Base-by-base conservation (phyloP, 1,140 invertebrate genomes). In the Calliopsis andreniformis region DNA sequence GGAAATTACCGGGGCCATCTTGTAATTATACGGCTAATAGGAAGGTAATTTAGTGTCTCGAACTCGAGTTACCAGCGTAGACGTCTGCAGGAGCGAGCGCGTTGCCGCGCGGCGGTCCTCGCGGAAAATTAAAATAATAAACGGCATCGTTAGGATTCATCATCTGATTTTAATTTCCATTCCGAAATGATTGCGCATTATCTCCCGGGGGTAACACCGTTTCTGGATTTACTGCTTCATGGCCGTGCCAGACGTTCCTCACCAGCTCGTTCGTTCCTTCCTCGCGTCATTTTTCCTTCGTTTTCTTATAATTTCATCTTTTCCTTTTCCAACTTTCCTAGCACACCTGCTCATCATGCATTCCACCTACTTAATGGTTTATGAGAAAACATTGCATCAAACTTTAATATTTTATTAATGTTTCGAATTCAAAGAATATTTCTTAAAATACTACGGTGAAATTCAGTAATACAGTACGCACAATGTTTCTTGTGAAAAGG, bases 101-200 rank as follows among this genome's bases (percentile, higher is more conserved):
- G 81, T 76, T 82, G 83, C 84, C 78, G 75, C 35, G 10, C 35
- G 35, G 35, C 83, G 84, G 86, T 73, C 84, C 87, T 89, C 86
- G 88, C 91, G 90, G 88, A 92, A 92, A 92, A 92, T 92, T 92
- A 92, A 92, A 92, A 92, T 92, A 91, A 92, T 92, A 92, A 92
- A 92, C 91, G 90, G 91, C 91, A 92, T 92, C 91, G 91, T 92
- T 92, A 92, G 91, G 91, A 92, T 92, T 92, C 91, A 92, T 92
- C 91, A 92, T 92, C 91, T 91, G 91, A 92, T 92, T 92, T 92
- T 92, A 92, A 92, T 92, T 92, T 92, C 91, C 91, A 92, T 92
- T 91, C 87, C 89, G 82, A 92, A 91, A 92, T 92, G 91, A 92
- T 92, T 92, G 91, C 91, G 88, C 91, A 92, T 92, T 92, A 92